Conservation (phyloP, 2,888 invertebrate genomes). For the Panopea generosa region DNA sequence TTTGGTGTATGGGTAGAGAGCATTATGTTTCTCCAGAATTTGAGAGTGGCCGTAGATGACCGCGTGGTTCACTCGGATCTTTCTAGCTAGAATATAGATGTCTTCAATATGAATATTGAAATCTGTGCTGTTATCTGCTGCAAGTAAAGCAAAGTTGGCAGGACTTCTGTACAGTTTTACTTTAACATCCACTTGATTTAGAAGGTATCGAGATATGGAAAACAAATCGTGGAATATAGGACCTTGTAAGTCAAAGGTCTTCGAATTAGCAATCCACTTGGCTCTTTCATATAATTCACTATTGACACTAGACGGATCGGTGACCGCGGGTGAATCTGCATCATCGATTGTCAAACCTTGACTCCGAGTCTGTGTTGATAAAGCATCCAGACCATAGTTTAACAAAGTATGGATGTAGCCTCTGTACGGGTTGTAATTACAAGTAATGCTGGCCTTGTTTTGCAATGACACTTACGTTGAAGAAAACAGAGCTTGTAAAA, state of each 20-base stretch:
- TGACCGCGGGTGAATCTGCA: constrained; percentile 1
- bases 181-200: constrained; percentile 34
- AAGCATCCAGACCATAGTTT: background rate
- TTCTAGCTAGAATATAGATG: constrained; percentile 24
- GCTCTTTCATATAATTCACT: constrained; percentile 20
- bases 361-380: constrained; percentile 3
- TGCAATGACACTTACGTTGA: constrained; percentile 52
- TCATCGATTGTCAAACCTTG: constrained; percentile 9
- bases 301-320: constrained; percentile 25
- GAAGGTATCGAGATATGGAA: constrained; percentile 5
- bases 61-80: constrained; percentile 19
- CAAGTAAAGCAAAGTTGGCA: constrained; percentile 7
- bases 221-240: constrained; percentile 28
- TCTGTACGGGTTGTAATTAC: constrained; percentile 1
- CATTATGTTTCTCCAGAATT: constrained; percentile 29
- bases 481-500: constrained; percentile 47
- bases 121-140: constrained; percentile 1
- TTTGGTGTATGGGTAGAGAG: constrained; percentile 32
- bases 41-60: constrained; percentile 29
- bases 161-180: constrained; percentile 25
- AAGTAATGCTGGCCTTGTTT: constrained; percentile 7
- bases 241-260: constrained; percentile 29
- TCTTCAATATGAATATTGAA: constrained; percentile 24
- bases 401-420: constrained; percentile 5
- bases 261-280: constrained; percentile 5